phyloP scores from a whole-genome alignment of 1,140 invertebrate genomes.

The Calephelis nemesis region DNA sequence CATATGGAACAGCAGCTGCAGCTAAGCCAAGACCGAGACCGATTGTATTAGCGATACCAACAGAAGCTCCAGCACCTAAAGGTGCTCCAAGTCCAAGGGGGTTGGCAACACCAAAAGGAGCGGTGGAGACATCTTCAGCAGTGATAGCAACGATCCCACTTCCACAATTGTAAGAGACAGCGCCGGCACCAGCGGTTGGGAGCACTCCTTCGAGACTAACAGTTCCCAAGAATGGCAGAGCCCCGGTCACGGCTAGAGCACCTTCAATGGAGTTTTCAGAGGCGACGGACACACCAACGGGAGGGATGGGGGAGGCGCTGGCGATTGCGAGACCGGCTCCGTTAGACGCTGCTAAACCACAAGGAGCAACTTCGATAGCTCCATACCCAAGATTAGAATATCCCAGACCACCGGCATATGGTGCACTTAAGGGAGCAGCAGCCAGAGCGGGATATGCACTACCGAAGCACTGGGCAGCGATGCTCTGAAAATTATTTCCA shows the following conservation, averaged over 20 bases:
- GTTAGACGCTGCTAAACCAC: constrained; percentile 30
- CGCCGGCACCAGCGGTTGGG: constrained; percentile 39
- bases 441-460: neutral
- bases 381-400: constrained; percentile 11
- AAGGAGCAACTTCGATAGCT: neutral
- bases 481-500: neutral
- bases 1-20: too few relatives aligned
- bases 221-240: constrained; percentile 42
- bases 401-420: neutral
- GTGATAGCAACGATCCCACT: constrained; percentile 40
- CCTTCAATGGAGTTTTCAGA: constrained; percentile 46
- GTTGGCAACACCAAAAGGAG: neutral
- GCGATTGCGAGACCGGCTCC: constrained; percentile 38
- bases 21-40: too few relatives aligned
- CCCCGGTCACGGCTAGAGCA: constrained; percentile 34
- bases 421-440: neutral
- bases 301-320: constrained; percentile 42
- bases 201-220: constrained; percentile 23
- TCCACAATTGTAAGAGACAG: constrained; percentile 29
- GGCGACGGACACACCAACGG: constrained; percentile 39
- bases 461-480: neutral
- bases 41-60: too few relatives aligned
- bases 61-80: too few relatives aligned
- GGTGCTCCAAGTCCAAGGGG: too few relatives aligned
- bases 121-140: constrained; percentile 32